Base-by-base conservation (phyloP, 1,140 invertebrate genomes). In the Trachymyrmex cornetzi region DNA sequence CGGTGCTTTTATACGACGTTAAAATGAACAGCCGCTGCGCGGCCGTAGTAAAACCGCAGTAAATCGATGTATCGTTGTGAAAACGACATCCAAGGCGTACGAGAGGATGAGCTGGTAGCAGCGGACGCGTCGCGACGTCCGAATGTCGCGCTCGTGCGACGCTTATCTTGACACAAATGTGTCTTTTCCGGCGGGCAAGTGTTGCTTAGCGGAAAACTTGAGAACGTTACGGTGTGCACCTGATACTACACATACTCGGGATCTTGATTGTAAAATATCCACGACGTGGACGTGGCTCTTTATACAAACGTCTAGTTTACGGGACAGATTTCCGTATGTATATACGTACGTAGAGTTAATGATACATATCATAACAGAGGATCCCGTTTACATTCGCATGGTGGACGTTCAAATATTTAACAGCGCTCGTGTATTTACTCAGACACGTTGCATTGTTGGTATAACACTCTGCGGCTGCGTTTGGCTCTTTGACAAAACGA, bases 11-110 rank as follows among this genome's bases (percentile, higher is more conserved):
- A 88, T 61, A 77, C 61, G 48, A 24, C 87, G 67, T 89, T 88
- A 86, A 89, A 89, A 82, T 74, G 38, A 84, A 22, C 59, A 30
- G 57, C 38, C 72, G 66, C 57, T 59, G 38, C 81, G 12, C 64
- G 57, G 44, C 50, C n/a, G 50, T 57, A 85, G 50, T 89, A 89
- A 89, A 89, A 89, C 55, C 44, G 75, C 53, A 80, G 59, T 89
- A 89, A 86, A 89, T 89, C 87, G 88, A 88, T 61, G 80, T 77
- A 88, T 88, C 72, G 63, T 85, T 63, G 71, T 14, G 87, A 75
- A 44, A 64, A 87, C 72, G 57, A 57, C 22, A 38, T 19, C 38
- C 27, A 24, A 30, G 64, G 77, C 59, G 22, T 24, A 57, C 3
- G 22, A 72, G 30, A 19, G n/a, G 24, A 75, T 48, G 53, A 59